These are phyloP conservation scores for Pilophorus perplexus DNA, from an alignment of 2,888 invertebrate genomes.

Conservation along the genomic window DNA sequence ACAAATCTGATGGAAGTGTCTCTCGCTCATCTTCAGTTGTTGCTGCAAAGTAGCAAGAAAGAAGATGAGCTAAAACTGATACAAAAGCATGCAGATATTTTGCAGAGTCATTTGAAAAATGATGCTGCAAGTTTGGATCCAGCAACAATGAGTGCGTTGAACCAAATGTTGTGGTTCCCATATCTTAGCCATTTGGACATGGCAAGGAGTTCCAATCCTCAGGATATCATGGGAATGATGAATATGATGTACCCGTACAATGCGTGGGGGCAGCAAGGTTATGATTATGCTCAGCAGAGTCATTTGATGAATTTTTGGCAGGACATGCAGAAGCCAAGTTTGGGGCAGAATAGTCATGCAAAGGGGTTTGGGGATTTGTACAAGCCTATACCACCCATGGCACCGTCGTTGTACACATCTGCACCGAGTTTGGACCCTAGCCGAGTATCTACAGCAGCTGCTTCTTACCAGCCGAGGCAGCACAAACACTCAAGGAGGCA, in stretches of 20 bases:
- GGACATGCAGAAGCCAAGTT: constrained; percentile 40
- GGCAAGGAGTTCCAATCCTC: constrained; percentile 52
- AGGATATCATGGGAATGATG: constrained; percentile 52
- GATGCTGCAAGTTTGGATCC: constrained; percentile 56
- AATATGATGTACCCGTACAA: constrained; percentile 53
- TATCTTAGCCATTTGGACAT: constrained; percentile 64
- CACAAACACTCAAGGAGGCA: constrained; percentile 18
- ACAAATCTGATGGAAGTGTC: constrained; percentile 77
- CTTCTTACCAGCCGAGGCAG: constrained; percentile 5
- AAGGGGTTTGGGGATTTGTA: constrained; percentile 31
- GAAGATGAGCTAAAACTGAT: constrained; percentile 48
- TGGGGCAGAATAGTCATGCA: constrained; percentile 46
- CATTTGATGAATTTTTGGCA: constrained; percentile 42
- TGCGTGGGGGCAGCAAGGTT: constrained; percentile 32
- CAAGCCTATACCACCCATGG: constrained; percentile 24
- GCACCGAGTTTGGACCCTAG: constrained; percentile 6
- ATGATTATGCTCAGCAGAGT: constrained; percentile 43
- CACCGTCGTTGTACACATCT: constrained; percentile 32
- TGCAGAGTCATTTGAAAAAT: constrained; percentile 48
- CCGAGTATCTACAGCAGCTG: neutral
- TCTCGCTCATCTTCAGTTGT: constrained; percentile 63
- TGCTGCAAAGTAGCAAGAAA: constrained; percentile 48
- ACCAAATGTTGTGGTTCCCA: constrained; percentile 73
- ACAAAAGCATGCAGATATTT: constrained; percentile 50
- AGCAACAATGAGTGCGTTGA: constrained; percentile 66